These are phyloP conservation scores for Atta cephalotes DNA, from an alignment of 1,140 invertebrate species.

Conservation along the genomic window DNA sequence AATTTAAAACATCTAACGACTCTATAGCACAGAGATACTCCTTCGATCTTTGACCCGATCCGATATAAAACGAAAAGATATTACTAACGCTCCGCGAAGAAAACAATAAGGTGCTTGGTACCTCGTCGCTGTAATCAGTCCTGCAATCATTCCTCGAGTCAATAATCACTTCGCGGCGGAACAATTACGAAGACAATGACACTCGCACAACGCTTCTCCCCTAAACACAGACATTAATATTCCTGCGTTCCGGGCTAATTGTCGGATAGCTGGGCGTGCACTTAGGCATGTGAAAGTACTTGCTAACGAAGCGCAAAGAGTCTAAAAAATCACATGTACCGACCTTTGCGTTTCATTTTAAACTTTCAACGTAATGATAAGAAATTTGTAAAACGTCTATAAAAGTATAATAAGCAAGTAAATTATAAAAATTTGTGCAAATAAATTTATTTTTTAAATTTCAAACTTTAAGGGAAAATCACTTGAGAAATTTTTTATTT, in stretches of 20 bases:
- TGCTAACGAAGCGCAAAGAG: slow-evolving; percentile 39
- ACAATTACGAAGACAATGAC: slow-evolving; percentile 78
- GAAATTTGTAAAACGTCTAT: neutral
- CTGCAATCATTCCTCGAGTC: slow-evolving; percentile 61
- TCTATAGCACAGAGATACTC: neutral
- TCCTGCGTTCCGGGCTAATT: slow-evolving; percentile 75
- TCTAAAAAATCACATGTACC: neutral
- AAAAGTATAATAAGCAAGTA: neutral
- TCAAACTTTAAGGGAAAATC: too few species aligned
- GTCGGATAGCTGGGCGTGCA: slow-evolving; percentile 46
- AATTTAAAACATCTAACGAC: slow-evolving; percentile 28
- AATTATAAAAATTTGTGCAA: neutral
- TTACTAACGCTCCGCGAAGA: slow-evolving; percentile 62
- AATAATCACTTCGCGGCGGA: slow-evolving; percentile 72
- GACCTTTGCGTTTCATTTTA: neutral
- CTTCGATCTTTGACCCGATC: slow-evolving; percentile 65
- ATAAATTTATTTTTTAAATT: neutral
- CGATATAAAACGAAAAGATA: slow-evolving; percentile 60
- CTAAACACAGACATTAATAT: slow-evolving; percentile 78
- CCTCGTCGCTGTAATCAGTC: slow-evolving; percentile 72
- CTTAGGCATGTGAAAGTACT: slow-evolving; percentile 62
- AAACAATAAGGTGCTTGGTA: slow-evolving; percentile 66
- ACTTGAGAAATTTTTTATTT: neutral
- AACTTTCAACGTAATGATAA: neutral
- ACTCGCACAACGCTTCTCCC: slow-evolving; percentile 65